These are phyloP conservation scores for Mechanitis mazaeus DNA, from an alignment of 2,888 invertebrate species.

Conservation along the genomic window DNA sequence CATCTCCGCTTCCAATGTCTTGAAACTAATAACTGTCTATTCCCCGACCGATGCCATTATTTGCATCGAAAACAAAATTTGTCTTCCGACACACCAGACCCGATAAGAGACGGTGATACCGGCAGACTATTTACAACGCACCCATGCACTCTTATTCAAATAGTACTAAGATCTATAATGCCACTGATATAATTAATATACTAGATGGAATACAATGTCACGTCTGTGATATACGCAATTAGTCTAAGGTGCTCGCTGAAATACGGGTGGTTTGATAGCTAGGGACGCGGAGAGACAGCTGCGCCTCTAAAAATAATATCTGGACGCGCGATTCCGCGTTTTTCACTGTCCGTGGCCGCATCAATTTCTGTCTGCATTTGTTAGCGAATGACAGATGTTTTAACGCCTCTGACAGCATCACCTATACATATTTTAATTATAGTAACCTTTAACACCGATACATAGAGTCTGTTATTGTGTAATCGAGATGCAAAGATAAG, in stretches of 20 bases:
- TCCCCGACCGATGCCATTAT: slow-evolving; percentile 22
- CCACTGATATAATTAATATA: slow-evolving; percentile 17
- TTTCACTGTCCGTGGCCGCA: slow-evolving; percentile 72
- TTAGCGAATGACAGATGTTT: slow-evolving; percentile 74
- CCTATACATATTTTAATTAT: slow-evolving; percentile 26
- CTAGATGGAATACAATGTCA: slow-evolving; percentile 19
- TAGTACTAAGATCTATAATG: slow-evolving; percentile 2
- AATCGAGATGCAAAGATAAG: slow-evolving; percentile 20
- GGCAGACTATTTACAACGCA: slow-evolving; percentile 6
- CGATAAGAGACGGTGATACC: slow-evolving; percentile 16
- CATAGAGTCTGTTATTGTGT: slow-evolving; percentile 35
- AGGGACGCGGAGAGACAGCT: slow-evolving; percentile 64
- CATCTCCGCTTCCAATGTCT: slow-evolving; percentile 18
- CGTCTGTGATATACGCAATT: slow-evolving; percentile 34
- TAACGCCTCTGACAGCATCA: slow-evolving; percentile 52
- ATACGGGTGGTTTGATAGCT: slow-evolving; percentile 49
- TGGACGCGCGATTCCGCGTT: slow-evolving; percentile 70
- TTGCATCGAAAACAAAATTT: slow-evolving; percentile 20
- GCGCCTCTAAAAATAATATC: slow-evolving; percentile 59
- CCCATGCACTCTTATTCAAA: slow-evolving; percentile 6
- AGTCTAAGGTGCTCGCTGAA: slow-evolving; percentile 37
- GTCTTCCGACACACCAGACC: slow-evolving; percentile 17
- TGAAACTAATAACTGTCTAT: slow-evolving; percentile 24
- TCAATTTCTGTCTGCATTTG: slow-evolving; percentile 73
- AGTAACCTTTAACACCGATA: slow-evolving; percentile 28